Evolutionary conservation across 1,140 invertebrate genomes (phyloP), one percentile per base, ranked within the genome.

Genomic region (Drosophila seguyi): DNA sequence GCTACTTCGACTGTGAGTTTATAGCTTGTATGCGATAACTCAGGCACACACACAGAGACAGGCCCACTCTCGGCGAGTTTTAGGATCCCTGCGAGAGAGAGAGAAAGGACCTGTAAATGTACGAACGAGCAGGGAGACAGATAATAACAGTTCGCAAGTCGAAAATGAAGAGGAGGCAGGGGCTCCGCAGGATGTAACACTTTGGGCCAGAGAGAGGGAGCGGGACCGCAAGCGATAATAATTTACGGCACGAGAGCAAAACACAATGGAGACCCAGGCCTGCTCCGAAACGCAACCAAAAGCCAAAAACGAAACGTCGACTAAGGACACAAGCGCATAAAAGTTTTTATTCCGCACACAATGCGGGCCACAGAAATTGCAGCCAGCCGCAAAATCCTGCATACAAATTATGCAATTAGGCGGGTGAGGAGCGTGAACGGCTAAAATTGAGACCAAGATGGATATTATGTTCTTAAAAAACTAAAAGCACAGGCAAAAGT

Each of bases 351-450:
- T 61, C 72, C 39, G 60, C 44, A 63, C 41, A 57, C 41, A 72
- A 61, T 72, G 73, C 39, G 68, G 31, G 58, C 41, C 39, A 69
- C 50, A 31, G 55, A 68, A 85, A 78, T 78, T 72, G 60, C 55
- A 48, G 50, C 52, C 47, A 39, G 61, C 67, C 67, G 48, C 67
- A 58, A 63, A 52, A 59, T 77, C 60, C 68, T 80, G 88, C 90
- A 91, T 91, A 90, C 88, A 91, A 91, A 90, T 91, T 88, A 88
- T 91, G 88, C 85, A 91, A 91, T 91, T 91, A 91, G 81, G 78
- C 83, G 75, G 36, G 4, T n/a, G 41, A 20, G 18, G 44, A 55
- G 27, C 18, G 61, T 38, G 42, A 38, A 56, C n/a, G 20, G 36
- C 45, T 53, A 39, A 60, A 63, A 75, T 74, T 41, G 71, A 36